A percentile compares a stretch with the other conserved stretches of the same genome.
Conservation (phyloP, 2,888 invertebrate genomes). For the Trachelus iudaicus region DNA sequence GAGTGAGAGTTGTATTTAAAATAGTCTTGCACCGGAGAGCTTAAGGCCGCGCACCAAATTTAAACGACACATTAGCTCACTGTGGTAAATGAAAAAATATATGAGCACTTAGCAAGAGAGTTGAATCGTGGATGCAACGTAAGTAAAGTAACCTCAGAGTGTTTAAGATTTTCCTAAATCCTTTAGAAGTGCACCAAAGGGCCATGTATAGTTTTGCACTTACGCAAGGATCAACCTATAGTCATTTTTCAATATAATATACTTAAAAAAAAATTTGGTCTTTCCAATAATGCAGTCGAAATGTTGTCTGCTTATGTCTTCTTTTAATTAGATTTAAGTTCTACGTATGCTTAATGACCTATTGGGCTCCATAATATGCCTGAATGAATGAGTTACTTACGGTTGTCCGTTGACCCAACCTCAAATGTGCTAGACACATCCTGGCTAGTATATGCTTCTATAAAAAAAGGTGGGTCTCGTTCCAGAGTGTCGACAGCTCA, state of each 20-base stretch:
- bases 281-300: not conserved
- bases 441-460: not conserved
- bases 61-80: slow-evolving; percentile 9
- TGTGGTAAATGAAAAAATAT: slow-evolving; percentile 18
- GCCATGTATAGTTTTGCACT: not conserved
- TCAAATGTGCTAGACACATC: not conserved
- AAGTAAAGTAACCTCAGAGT: not conserved
- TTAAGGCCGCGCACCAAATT: not conserved
- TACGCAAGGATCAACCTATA: not conserved
- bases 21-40: not conserved
- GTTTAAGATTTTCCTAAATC: not conserved
- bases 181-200: not conserved
- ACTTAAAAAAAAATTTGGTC: not conserved
- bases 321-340: not conserved
- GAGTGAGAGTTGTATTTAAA: not conserved
- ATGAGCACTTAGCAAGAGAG: slow-evolving; percentile 13
- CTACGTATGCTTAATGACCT: not conserved
- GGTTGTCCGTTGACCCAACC: not conserved
- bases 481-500: not conserved
- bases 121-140: not conserved
- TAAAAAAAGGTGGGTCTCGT: not conserved
- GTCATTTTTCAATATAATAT: not conserved
- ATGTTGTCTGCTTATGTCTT: not conserved
- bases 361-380: not conserved
- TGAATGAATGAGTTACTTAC: not conserved